These are phyloP conservation scores for Gymnocheta viridis DNA, from an alignment of 2,888 invertebrate genomes.

Conservation along the genomic window DNA sequence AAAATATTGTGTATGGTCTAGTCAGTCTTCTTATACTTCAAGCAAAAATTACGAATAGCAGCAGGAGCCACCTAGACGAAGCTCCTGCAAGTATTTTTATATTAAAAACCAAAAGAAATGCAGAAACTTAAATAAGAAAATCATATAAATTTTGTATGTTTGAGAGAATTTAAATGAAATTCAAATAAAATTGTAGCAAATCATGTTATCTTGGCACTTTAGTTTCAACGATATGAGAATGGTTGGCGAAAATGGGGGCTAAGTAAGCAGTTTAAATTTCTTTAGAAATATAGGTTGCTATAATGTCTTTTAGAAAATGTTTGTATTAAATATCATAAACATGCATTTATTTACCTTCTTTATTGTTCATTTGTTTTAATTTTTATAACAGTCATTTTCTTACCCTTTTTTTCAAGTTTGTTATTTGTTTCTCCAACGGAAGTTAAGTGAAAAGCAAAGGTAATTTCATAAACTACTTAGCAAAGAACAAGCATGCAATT, in stretches of 20 bases:
- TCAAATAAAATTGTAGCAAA: constrained; percentile 58
- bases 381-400: constrained; percentile 21
- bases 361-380: constrained; percentile 54
- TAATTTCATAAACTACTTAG: constrained; percentile 44
- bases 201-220: constrained; percentile 59
- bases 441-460: constrained; percentile 36
- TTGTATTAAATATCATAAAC: constrained; percentile 30
- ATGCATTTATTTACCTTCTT: constrained; percentile 25
- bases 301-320: constrained; percentile 20
- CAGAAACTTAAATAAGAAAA: constrained; percentile 24
- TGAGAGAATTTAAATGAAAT: constrained; percentile 62
- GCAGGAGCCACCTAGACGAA: constrained; percentile 1
- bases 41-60: not conserved
- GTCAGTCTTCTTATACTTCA: not conserved
- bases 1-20: constrained; percentile 54
- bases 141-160: constrained; percentile 50
- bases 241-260: not conserved
- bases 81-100: not conserved
- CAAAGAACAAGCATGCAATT: constrained; percentile 44
- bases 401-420: not conserved
- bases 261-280: not conserved
- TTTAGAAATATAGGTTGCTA: not conserved
- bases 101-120: constrained; percentile 3
- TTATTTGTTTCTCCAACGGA: constrained; percentile 53
- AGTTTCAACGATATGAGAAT: not conserved